Base-by-base conservation (phyloP, 2,113 vertebrate species). In the Dendrocopos noguchii region DNA sequence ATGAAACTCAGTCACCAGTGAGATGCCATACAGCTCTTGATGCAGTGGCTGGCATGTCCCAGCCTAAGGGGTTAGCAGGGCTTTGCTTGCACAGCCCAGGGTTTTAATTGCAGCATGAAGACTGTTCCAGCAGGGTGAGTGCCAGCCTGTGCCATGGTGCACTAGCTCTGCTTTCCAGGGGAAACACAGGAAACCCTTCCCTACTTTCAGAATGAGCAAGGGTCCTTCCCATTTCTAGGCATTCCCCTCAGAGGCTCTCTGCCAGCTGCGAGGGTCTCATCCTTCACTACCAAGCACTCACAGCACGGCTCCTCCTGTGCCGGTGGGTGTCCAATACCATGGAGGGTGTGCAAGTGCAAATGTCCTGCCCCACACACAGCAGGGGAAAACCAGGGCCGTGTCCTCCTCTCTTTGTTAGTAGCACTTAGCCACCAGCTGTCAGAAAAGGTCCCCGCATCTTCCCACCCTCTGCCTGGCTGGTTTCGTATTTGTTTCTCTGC, bases 251-350 rank as follows among this genome's bases (percentile, higher is more conserved):
- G 65, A 42, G 42, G 28, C 25, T 68, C n/a, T 21, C 29, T 20
- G 34, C 16, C 66, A 56, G 22, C 33, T 70, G 46, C 0, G 2
- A 44, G n/a, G 36, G 20, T 70, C 28, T 44, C 2, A 20, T 9
- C 17, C 44, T 63, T 28, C 0, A 0, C 56, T 78, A 7, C 1
- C 2, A 2, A 42, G 34, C 15, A 2, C 4, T 7, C 5, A 0
- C 34, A 1, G 11, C 24, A 4, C 44, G 11, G 50, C 44, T 21
- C 29, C 71, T 55, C 25, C 47, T 50, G 2, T 28, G 1, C 8
- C 0, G 28, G 12, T 21, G 25, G 6, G 22, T 28, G 29, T 7
- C 64, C 9, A 22, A 15, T 6, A 2, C 34, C 73, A n/a, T 9
- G 19, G 3, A 3, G 1, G 3, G 56, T 19, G 18, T 5, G 1